Base-by-base conservation (phyloP, 2,888 invertebrate genomes). In the Rhamphomyia laevipes region DNA sequence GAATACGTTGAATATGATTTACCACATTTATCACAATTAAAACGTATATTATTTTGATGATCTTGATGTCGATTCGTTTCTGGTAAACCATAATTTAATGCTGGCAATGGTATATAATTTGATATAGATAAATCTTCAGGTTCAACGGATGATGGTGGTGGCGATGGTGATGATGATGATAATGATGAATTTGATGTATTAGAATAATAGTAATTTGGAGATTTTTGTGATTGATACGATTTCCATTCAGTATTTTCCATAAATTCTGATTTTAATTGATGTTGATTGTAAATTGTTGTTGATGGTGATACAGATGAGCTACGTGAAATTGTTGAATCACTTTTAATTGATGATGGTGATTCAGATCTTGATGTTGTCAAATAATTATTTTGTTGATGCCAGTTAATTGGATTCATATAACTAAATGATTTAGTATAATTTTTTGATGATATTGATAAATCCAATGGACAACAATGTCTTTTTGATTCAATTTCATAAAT, bases 1-100 rank as follows among this genome's bases (percentile, higher is more conserved):
- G 93, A 91, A 64, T 88, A 90, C 1, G 96, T 96, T 1, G 94
- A 92, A 73, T 96, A 96, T 54, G 90, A 89, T 68, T 95, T 94
- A 45, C 86, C 84, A 68, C 95, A 96, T 63, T 90, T 87, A 0
- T 86, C 84, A 65, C 95, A 96, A 65, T 91, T 89, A 68, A 90
- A 92, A 45, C 92, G 80, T 46, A 62, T 66, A 3, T 16, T 3
- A 17, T 11, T 49, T 15, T 0, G 55, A 42, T 13, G 45, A 31
- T n/a, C 42, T 41, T n/a, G 7, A 7, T 9, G 7, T 23, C 27
- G 21, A 27, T n/a, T 42, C n/a, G 12, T 12, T 13, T 23, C 23
- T 12, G 13, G 3, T 41, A 27, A 11, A 15, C 27, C 23, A 15
- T 27, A 10, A 23, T 42, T 21, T 15, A 67, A 52, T n/a, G 65